Conservation (phyloP, 2,888 invertebrate species). For the Notodonta dromedarius region DNA sequence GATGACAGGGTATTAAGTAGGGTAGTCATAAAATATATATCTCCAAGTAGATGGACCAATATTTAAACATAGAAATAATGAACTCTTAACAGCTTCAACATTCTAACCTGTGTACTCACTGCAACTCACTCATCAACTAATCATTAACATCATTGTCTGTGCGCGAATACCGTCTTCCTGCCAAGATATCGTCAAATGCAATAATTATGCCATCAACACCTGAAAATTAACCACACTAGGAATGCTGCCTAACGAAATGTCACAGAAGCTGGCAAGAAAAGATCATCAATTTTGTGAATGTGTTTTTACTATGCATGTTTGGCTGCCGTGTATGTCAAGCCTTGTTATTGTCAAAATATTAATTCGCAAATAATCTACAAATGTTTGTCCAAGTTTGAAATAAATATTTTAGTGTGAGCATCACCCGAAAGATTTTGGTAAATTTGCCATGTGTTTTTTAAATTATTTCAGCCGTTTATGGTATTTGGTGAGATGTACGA, state of each 20-base stretch:
- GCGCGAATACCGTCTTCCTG: conserved; percentile 83
- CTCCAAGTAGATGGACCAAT: conserved; percentile 25
- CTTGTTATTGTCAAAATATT: conserved; percentile 47
- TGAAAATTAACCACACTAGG: conserved; percentile 69
- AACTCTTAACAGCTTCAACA: conserved; percentile 50
- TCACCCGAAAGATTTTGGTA: background rate
- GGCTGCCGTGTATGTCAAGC: conserved; percentile 75
- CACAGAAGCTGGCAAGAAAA: conserved; percentile 66
- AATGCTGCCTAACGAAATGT: conserved; percentile 77
- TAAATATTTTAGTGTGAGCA: conserved; percentile 10
- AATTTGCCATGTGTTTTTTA: background rate
- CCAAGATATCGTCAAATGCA: conserved; percentile 62
- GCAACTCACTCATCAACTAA: conserved; percentile 45
- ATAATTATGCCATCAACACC: conserved; percentile 62
- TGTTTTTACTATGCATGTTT: conserved; percentile 72
- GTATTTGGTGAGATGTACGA: conserved; percentile 7
- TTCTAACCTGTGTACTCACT: conserved; percentile 43
- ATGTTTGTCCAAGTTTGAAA: conserved; percentile 33
- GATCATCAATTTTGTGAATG: conserved; percentile 72
- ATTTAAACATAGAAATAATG: conserved; percentile 16
- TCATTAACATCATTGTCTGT: conserved; percentile 49
- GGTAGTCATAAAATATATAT: conserved; percentile 23
- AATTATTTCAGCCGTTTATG: background rate
- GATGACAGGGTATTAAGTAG: conserved; percentile 28
- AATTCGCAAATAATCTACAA: conserved; percentile 49